Base-by-base conservation (phyloP, 2,888 invertebrate genomes). In the Rhamphomyia laevipes region DNA sequence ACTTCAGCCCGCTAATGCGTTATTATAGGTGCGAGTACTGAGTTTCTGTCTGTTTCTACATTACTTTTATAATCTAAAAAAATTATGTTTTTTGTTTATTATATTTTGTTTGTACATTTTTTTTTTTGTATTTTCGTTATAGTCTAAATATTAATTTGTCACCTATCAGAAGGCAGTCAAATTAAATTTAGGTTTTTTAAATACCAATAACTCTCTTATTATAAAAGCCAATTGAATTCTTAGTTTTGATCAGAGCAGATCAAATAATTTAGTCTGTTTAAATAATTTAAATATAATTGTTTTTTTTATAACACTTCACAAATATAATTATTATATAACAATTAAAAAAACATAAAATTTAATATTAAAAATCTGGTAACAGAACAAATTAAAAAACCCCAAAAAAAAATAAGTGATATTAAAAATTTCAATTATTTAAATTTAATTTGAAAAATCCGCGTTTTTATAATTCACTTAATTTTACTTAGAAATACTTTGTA, bases 191-290 rank as follows among this genome's bases (percentile, higher is more conserved):
- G 12, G 12, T 18, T 18, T 40, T 40, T 40, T 55, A 51, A 55
- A 53, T 53, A 55, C 50, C 50, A 53, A 55, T 55, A 50, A 51
- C 53, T 51, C 53, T 51, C 48, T 55, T 47, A 49, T 50, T 55
- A 55, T 55, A 55, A 57, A 57, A 52, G 57, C 51, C 57, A 57
- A 57, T 57, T 53, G 54, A 52, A 51, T 52, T 57, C 55, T 54
- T 51, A 53, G 52, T 51, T 56, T 57, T 53, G 50, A 51, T 51
- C 55, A 57, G 57, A 56, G 55, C n/a, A 35, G 35, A 35, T 35
- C 35, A 35, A 13, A 35, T 35, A 35, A 35, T 35, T n/a, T 35
- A 6, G 23, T 27, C 23, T 27, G 23, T 27, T 27, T 7, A 27
- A 27, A 7, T 27, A 27, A 27, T 27, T 27, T 5, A 21, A 7